Conservation (phyloP, 2,113 vertebrate genomes). For the Caracal caracal region DNA sequence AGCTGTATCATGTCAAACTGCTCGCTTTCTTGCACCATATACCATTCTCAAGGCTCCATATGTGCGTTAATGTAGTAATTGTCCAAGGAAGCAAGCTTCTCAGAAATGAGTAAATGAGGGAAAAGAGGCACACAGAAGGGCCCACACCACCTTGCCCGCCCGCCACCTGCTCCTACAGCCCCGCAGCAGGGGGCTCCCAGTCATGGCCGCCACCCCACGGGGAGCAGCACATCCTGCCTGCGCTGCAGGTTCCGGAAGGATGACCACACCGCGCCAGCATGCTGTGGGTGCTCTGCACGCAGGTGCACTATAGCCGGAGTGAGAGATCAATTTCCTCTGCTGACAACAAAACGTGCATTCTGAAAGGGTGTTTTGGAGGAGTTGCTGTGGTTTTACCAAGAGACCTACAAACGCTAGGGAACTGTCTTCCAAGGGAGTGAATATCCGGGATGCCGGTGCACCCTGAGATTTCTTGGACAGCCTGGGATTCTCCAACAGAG, state of each 20-base stretch:
- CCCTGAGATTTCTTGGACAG: slow-evolving; percentile 94
- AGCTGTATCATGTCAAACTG: background rate
- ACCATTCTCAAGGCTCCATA: background rate
- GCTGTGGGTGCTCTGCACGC: slow-evolving; percentile 93
- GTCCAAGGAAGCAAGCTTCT: background rate
- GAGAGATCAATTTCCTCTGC: slow-evolving; percentile 94
- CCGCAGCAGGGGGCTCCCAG: too few species aligned
- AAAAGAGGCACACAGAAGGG: background rate
- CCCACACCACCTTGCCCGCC: background rate
- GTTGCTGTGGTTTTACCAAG: slow-evolving; percentile 98
- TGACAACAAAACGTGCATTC: slow-evolving; percentile 96
- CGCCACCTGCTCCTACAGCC: too few species aligned
- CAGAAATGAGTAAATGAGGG: background rate
- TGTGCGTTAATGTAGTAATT: background rate
- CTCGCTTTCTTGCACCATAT: background rate
- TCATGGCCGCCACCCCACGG: slow-evolving; percentile 67
- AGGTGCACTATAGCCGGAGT: slow-evolving; percentile 94
- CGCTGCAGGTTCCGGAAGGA: slow-evolving; percentile 87
- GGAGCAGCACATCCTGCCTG: slow-evolving; percentile 90
- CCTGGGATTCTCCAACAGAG: slow-evolving; percentile 91
- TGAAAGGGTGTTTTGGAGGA: slow-evolving; percentile 97
- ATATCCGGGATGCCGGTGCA: slow-evolving; percentile 97
- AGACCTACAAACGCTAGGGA: slow-evolving; percentile 97
- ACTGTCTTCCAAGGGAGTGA: slow-evolving; percentile 95
- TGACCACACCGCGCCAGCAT: slow-evolving; percentile 94